A percentile compares a stretch with the other conserved stretches of the same genome.
Evolutionary conservation across 2,797 vertebrate species (phyloP).

Genomic region (Scolopax bukidnonensis): DNA sequence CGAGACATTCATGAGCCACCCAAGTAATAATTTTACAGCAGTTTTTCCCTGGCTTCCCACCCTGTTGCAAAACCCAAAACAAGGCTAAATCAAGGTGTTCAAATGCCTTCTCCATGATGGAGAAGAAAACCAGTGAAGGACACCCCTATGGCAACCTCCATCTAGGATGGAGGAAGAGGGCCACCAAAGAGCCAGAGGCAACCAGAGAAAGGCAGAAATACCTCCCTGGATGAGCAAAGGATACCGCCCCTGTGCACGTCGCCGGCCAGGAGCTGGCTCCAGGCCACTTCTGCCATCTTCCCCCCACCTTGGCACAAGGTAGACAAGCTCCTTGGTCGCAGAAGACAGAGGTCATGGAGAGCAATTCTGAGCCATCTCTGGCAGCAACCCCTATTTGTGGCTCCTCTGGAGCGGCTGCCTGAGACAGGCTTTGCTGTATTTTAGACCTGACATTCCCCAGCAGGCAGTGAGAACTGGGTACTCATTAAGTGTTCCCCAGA

Average conservation of each 20-base stretch:
- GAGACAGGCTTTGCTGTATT: slow-evolving; percentile 64
- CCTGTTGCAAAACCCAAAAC: neutral
- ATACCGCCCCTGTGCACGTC: accelerated
- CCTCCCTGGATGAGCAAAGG: neutral
- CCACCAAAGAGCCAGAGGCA: neutral
- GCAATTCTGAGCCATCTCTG: neutral
- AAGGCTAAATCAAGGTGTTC: accelerated
- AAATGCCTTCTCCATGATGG: accelerated
- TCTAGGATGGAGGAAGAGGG: neutral
- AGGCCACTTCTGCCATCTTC: neutral
- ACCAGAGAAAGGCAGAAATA: neutral
- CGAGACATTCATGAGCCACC: neutral
- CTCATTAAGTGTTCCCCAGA: slow-evolving; percentile 62
- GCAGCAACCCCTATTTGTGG: slow-evolving; percentile 31
- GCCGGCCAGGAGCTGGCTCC: neutral
- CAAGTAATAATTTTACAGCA: neutral
- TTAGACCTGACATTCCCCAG: slow-evolving; percentile 71
- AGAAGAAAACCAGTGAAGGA: neutral
- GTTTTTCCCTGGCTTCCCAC: neutral
- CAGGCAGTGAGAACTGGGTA: slow-evolving; percentile 67
- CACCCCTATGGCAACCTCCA: accelerated
- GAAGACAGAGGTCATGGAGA: neutral
- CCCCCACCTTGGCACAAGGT: neutral
- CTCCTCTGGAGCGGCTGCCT: slow-evolving; percentile 42
- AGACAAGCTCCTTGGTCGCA: slow-evolving; percentile 14